Percentiles rank a stretch among this genome's conserved stretches.
These are phyloP conservation scores for Myotis vivesi DNA, from an alignment of 2,797 vertebrate genomes.

Conservation along the genomic window DNA sequence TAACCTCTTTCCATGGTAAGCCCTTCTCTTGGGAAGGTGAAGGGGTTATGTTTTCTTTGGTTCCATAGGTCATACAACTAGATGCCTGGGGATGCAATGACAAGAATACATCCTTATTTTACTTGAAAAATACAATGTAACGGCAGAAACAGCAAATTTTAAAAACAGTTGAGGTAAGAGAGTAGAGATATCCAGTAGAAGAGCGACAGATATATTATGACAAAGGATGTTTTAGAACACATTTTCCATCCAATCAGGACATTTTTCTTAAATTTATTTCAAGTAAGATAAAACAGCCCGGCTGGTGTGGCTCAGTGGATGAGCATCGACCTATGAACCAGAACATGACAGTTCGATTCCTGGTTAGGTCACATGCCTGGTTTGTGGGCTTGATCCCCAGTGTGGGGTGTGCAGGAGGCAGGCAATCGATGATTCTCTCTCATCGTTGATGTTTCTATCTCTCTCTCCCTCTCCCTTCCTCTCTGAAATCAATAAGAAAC, in stretches of 20 bases:
- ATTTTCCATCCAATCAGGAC: not conserved
- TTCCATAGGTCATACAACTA: not conserved
- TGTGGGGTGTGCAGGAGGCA: too few species aligned
- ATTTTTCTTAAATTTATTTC: constrained; percentile 24
- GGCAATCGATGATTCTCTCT: too few species aligned
- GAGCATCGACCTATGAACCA: too few species aligned
- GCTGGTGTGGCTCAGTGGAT: too few species aligned
- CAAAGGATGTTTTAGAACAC: constrained; percentile 16
- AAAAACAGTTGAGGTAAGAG: not conserved
- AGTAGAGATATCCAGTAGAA: not conserved
- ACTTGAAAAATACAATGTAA: constrained; percentile 35
- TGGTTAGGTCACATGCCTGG: too few species aligned
- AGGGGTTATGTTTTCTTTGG: constrained; percentile 35
- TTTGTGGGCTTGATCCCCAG: too few species aligned
- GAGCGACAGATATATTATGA: not conserved
- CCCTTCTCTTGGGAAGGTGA: not conserved
- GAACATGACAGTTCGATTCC: too few species aligned
- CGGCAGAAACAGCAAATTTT: not conserved
- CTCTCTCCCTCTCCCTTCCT: too few species aligned
- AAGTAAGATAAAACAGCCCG: not conserved
- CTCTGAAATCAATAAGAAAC: too few species aligned
- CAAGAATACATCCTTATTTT: constrained; percentile 60
- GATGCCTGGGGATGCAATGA: constrained; percentile 72
- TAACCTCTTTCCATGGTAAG: not conserved
- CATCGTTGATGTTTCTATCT: too few species aligned